Evolutionary conservation across 2,113 vertebrate species (phyloP).

Genomic region (Noturus placidus): DNA sequence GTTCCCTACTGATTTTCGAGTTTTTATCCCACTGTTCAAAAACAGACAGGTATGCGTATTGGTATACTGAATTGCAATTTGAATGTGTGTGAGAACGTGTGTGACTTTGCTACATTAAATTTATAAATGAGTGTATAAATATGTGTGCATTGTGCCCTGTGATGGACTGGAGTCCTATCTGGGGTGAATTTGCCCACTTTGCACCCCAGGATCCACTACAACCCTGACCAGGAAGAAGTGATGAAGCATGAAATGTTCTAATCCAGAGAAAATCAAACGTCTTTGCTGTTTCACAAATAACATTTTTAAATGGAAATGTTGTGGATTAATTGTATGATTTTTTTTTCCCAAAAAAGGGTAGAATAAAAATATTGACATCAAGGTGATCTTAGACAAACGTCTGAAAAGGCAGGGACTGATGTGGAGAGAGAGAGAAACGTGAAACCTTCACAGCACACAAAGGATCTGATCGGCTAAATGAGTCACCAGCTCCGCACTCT

Average conservation of each 20-base stretch:
- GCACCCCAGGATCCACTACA: neutral
- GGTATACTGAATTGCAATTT: neutral
- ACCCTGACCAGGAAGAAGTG: neutral
- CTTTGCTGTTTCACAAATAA: neutral
- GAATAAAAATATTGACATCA: neutral
- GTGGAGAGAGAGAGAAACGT: neutral
- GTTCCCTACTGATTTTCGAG: neutral
- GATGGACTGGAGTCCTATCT: neutral
- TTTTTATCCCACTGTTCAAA: neutral
- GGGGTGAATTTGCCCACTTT: neutral
- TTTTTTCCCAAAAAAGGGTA: neutral
- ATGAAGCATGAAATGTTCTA: neutral
- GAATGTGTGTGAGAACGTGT: neutral
- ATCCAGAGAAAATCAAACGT: neutral
- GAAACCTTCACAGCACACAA: conserved; percentile 14
- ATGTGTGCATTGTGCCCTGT: neutral
- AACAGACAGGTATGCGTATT: neutral
- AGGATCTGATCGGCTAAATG: conserved; percentile 31
- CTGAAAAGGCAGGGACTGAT: neutral
- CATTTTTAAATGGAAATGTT: neutral
- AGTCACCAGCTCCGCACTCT: neutral
- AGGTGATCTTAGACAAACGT: neutral
- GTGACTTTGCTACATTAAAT: neutral
- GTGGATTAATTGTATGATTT: neutral
- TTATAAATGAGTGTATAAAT: neutral